Evolutionary conservation across 1,140 invertebrate species (phyloP).

Genomic region (Diprion similis): DNA sequence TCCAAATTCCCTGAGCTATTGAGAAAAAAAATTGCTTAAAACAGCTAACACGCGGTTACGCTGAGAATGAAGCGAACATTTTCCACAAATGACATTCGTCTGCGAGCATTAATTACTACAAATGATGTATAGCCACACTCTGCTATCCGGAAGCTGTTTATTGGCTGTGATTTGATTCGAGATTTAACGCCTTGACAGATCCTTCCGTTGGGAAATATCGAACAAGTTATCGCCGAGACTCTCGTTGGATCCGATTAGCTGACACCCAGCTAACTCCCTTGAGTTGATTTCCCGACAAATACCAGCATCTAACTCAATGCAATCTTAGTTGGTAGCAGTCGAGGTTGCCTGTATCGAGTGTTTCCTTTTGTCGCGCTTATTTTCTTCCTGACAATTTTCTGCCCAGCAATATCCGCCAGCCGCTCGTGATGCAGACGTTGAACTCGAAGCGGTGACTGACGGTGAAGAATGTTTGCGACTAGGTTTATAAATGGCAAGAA

Average conservation of each 20-base stretch:
- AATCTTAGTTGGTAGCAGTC: background rate
- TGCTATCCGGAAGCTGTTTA: background rate
- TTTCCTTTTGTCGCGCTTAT: background rate
- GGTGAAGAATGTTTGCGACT: background rate
- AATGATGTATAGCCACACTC: too few species aligned
- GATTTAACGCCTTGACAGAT: background rate
- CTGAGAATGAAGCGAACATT: too few species aligned
- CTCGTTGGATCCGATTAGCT: conserved; percentile 1
- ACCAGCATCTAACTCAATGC: background rate
- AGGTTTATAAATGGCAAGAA: too few species aligned
- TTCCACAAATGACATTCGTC: too few species aligned
- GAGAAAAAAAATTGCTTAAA: too few species aligned
- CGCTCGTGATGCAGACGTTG: too few species aligned
- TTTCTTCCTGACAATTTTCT: background rate
- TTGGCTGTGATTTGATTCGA: background rate
- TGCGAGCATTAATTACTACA: too few species aligned
- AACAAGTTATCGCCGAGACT: background rate
- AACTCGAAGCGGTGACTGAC: background rate
- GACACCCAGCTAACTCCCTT: background rate
- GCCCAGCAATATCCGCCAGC: too few species aligned
- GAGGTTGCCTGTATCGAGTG: background rate
- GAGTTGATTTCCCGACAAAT: background rate
- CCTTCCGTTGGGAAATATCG: background rate
- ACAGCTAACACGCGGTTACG: too few species aligned
- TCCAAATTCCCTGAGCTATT: too few species aligned